Conservation (phyloP, 2,113 vertebrate genomes). For the Arizona elegans region DNA sequence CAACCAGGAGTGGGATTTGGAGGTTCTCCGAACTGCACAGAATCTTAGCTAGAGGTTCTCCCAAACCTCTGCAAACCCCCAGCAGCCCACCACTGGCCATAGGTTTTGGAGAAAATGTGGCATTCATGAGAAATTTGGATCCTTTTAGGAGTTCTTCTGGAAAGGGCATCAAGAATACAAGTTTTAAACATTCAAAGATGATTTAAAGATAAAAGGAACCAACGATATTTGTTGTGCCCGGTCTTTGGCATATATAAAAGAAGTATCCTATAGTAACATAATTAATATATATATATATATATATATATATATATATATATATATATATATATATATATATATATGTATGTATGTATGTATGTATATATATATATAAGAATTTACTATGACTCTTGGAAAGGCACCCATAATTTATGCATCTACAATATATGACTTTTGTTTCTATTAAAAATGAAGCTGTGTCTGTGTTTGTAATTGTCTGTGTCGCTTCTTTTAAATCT, state of each 20-base stretch:
- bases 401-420: neutral
- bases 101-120: neutral
- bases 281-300: too few relatives aligned
- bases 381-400: neutral
- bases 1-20: too few relatives aligned
- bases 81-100: too few relatives aligned
- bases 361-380: too few relatives aligned
- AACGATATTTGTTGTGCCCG: neutral
- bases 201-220: conserved; percentile 5
- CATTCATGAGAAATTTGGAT: neutral
- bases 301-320: too few relatives aligned
- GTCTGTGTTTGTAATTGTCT: conserved; percentile 41
- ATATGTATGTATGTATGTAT: too few relatives aligned
- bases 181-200: conserved; percentile 6
- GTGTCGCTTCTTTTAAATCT: conserved; percentile 39
- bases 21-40: too few relatives aligned
- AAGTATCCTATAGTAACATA: neutral
- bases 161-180: neutral
- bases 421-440: conserved; percentile 17
- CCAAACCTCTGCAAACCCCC: too few relatives aligned
- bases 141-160: neutral
- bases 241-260: neutral
- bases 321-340: too few relatives aligned
- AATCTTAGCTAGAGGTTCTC: too few relatives aligned
- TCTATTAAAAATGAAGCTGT: conserved; percentile 28